phyloP scores from a whole-genome alignment of 2,888 invertebrate species.

The Spialia ferax region DNA sequence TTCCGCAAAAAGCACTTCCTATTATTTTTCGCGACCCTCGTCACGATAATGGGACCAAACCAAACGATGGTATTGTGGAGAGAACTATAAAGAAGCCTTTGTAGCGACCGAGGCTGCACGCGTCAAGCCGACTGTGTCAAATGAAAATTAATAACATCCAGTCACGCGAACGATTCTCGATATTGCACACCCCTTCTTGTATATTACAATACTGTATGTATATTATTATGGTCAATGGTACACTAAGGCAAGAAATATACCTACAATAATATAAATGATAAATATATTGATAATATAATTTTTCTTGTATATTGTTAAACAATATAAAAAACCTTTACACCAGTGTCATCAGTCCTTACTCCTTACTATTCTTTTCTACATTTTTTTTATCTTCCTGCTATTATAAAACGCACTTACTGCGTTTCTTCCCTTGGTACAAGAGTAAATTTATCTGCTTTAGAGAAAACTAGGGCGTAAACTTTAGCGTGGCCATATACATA shows the following conservation, averaged over 20 bases:
- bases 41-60: conserved; percentile 10
- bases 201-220: too few relatives aligned
- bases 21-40: conserved; percentile 36
- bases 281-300: too few relatives aligned
- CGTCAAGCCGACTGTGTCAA: conserved; percentile 64
- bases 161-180: not conserved
- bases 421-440: not conserved
- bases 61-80: conserved; percentile 10
- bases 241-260: too few relatives aligned
- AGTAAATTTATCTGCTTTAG: not conserved
- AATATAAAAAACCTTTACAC: too few relatives aligned
- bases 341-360: too few relatives aligned
- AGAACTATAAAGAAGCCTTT: conserved; percentile 4
- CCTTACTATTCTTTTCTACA: too few relatives aligned
- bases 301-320: too few relatives aligned
- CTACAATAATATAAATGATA: too few relatives aligned
- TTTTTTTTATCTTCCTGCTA: too few relatives aligned
- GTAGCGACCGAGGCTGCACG: conserved; percentile 33
- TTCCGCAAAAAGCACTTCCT: conserved; percentile 1
- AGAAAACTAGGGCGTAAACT: not conserved
- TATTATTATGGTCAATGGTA: too few relatives aligned
- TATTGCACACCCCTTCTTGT: conserved; percentile 5
- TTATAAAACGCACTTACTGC: too few relatives aligned
- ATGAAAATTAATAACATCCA: conserved; percentile 74
- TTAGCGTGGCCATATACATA: not conserved